Conservation (phyloP, 2,113 vertebrate species). For the Barbus barbus region DNA sequence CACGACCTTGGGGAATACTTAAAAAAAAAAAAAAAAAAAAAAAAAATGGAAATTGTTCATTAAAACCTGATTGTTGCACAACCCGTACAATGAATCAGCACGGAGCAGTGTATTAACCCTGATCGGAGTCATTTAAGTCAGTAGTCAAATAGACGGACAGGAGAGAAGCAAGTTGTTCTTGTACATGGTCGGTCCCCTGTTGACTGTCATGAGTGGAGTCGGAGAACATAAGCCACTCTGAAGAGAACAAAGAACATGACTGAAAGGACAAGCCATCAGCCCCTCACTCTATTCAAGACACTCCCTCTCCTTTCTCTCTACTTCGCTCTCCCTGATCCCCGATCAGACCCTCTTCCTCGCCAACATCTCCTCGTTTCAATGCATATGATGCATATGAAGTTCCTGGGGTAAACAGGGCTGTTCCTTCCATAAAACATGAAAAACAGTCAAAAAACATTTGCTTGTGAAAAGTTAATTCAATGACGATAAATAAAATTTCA, state of each 20-base stretch:
- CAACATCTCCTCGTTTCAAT: not conserved
- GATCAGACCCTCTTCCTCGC: conserved; percentile 53
- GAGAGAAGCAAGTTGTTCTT: conserved; percentile 28
- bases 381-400: not conserved
- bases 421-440: not conserved
- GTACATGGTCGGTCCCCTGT: conserved; percentile 39
- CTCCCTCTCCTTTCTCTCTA: conserved; percentile 43
- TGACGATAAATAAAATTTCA: not conserved
- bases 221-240: conserved; percentile 62
- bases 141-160: conserved; percentile 6
- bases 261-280: conserved; percentile 68
- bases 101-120: not conserved
- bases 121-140: not conserved
- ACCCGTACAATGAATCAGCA: not conserved
- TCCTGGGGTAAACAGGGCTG: not conserved
- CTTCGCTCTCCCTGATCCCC: conserved; percentile 60
- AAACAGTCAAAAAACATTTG: not conserved
- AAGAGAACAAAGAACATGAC: conserved; percentile 72
- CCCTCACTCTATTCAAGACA: conserved; percentile 37
- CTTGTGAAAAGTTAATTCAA: conserved; percentile 66
- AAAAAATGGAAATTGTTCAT: not conserved
- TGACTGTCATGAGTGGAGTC: conserved; percentile 52
- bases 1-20: not conserved
- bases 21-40: not conserved
- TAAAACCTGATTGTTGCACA: not conserved